Evolutionary conservation across 1,140 invertebrate genomes (phyloP).

Genomic region (Oncopodura yosiiana): DNA sequence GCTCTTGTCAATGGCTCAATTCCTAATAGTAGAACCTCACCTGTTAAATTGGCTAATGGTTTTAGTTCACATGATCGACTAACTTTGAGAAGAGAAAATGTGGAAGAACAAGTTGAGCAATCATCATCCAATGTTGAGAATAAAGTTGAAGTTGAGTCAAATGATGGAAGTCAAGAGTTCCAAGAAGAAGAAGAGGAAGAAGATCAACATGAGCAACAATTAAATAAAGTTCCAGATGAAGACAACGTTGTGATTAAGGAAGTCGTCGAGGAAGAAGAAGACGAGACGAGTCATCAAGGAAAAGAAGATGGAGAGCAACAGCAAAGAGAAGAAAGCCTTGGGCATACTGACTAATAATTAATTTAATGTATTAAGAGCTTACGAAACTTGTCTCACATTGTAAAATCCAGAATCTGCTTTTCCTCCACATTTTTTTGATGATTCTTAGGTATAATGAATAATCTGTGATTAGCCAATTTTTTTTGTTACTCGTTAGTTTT

Average conservation of each 20-base stretch:
- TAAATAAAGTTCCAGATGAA: neutral
- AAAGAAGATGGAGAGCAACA: slow-evolving; percentile 3
- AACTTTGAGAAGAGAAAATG: no score
- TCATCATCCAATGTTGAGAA: neutral
- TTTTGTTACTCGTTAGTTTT: no score
- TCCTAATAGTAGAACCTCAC: neutral
- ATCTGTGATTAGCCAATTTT: no score
- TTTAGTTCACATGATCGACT: no score
- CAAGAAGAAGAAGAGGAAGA: neutral
- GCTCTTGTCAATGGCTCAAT: no score
- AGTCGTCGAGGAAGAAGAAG: slow-evolving; percentile 1
- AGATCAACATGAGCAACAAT: neutral
- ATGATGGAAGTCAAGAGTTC: neutral
- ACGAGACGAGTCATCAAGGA: neutral
- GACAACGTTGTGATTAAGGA: neutral
- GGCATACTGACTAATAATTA: neutral
- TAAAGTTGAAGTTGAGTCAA: neutral
- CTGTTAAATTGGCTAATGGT: neutral
- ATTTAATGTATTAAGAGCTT: no score
- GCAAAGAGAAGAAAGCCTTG: neutral
- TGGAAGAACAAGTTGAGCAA: no score
- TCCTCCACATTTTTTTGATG: no score
- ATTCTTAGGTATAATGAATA: no score
- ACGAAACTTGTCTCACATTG: no score
- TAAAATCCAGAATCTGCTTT: no score